Conservation (phyloP, 2,113 vertebrate species). For the Thermophis baileyi region DNA sequence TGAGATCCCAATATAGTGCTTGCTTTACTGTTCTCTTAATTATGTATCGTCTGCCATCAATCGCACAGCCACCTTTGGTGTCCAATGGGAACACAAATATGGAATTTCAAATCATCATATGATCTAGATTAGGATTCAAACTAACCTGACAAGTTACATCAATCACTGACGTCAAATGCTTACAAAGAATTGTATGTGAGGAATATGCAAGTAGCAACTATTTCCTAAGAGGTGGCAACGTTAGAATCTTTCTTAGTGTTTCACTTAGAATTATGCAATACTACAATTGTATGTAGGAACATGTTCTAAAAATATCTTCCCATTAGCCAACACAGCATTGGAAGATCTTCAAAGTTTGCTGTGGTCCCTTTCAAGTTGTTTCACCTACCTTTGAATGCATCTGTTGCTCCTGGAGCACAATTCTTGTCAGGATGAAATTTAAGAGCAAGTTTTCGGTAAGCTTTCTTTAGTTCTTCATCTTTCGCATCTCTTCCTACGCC, state of each 20-base stretch:
- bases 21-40: background rate
- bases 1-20: background rate
- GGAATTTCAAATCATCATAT: background rate
- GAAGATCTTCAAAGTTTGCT: background rate
- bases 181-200: background rate
- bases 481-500: constrained; percentile 80
- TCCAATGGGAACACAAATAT: background rate
- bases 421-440: constrained; percentile 97
- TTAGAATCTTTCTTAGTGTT: background rate
- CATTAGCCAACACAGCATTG: background rate
- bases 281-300: background rate
- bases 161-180: background rate
- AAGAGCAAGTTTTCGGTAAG: constrained; percentile 88
- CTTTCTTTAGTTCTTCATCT: constrained; percentile 91
- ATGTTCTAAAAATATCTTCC: background rate
- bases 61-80: too few relatives aligned
- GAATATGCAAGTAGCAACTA: background rate
- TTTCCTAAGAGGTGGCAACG: background rate
- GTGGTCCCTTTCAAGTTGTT: background rate
- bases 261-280: background rate
- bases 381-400: constrained; percentile 90
- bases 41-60: background rate
- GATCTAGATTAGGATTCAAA: background rate
- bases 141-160: background rate
- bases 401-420: constrained; percentile 90